phyloP scores from a whole-genome alignment of 1,140 invertebrate genomes.

The Argopecten irradians region DNA sequence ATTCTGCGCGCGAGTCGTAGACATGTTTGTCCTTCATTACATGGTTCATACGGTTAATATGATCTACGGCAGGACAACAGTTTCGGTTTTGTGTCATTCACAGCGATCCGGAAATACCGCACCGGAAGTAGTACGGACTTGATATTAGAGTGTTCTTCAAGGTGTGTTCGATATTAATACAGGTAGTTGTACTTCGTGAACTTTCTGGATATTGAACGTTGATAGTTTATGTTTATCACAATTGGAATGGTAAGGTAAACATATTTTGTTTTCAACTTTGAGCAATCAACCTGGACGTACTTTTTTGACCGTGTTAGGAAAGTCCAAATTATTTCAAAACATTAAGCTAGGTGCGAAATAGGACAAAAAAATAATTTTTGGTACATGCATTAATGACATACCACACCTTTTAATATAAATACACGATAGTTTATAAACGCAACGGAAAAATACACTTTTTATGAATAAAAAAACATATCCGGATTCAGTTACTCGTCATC shows the following conservation, averaged over 20 bases:
- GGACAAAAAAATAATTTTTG: neutral
- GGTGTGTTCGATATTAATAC: neutral
- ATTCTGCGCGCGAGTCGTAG: neutral
- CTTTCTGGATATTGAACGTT: neutral
- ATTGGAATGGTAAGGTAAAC: neutral
- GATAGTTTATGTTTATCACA: neutral
- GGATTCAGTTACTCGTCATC: neutral
- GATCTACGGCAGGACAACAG: neutral
- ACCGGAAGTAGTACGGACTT: neutral
- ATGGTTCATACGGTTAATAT: neutral
- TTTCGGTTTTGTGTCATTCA: neutral
- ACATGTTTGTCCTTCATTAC: conserved; percentile 6
- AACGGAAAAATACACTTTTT: neutral
- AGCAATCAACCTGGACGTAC: neutral
- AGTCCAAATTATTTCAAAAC: too few species aligned
- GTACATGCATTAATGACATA: neutral
- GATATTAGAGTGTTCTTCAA: neutral
- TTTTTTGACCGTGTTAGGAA: neutral
- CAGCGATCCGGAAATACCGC: conserved; percentile 12
- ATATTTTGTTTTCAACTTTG: neutral
- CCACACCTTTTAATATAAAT: neutral
- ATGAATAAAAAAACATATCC: neutral
- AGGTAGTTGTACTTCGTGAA: neutral
- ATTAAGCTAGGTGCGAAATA: neutral
- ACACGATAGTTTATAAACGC: neutral